A percentile compares a stretch with the other conserved stretches of the same genome.
These are phyloP conservation scores for Gastrophryne carolinensis DNA, from an alignment of 2,797 vertebrate genomes.

Conservation along the genomic window DNA sequence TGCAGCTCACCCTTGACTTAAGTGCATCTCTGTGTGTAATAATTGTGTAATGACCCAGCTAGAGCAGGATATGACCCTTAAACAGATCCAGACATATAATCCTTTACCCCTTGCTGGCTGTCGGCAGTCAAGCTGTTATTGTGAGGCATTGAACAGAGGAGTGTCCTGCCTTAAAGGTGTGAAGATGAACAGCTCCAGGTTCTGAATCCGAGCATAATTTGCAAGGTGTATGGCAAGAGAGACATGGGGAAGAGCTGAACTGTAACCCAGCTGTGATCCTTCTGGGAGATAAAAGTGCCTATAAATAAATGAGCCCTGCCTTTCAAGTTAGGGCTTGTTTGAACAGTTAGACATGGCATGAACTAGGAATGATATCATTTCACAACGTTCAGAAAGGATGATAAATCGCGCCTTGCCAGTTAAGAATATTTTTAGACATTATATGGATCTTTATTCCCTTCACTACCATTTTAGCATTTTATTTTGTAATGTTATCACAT, in stretches of 20 bases:
- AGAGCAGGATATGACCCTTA: constrained; percentile 51
- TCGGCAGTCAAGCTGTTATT: constrained; percentile 51
- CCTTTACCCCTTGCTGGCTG: constrained; percentile 51
- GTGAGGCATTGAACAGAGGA: constrained; percentile 44
- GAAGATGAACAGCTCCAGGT: constrained; percentile 49
- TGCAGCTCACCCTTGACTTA: constrained; percentile 27
- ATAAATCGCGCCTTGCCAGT: no score
- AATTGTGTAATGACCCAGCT: constrained; percentile 50
- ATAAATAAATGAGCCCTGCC: constrained; percentile 19
- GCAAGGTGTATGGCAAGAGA: constrained; percentile 44
- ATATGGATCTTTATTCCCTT: no score
- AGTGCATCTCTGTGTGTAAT: constrained; percentile 44
- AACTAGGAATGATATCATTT: not conserved
- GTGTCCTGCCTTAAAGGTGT: constrained; percentile 50
- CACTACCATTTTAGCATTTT: no score
- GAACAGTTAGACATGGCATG: not conserved
- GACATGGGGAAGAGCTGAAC: constrained; percentile 41
- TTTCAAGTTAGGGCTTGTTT: constrained; percentile 18
- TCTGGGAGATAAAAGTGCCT: constrained; percentile 36
- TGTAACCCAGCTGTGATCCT: constrained; percentile 45
- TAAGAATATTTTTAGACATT: no score
- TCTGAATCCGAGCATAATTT: constrained; percentile 44
- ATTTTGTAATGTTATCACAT: no score
- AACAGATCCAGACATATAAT: constrained; percentile 53
- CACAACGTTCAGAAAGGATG: not conserved